phyloP scores from a whole-genome alignment of 1,140 invertebrate genomes.

The Hypothenemus hampei region DNA sequence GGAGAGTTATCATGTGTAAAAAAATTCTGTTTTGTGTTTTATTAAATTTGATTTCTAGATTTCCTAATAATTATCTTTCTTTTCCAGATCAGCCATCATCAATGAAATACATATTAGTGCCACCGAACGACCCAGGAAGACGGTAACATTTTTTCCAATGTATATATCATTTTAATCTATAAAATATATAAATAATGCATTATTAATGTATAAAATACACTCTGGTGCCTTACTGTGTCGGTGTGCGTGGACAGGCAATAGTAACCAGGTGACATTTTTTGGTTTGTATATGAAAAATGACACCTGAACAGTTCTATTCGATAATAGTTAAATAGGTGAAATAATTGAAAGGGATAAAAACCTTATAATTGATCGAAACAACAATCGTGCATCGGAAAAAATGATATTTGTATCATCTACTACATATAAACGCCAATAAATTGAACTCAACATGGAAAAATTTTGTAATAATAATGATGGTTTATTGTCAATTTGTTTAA shows the following conservation, averaged over 20 bases:
- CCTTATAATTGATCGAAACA: too few species aligned
- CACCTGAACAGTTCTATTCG: too few species aligned
- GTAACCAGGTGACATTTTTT: slow-evolving; percentile 24
- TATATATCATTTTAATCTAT: slow-evolving; percentile 32
- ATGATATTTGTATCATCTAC: slow-evolving; percentile 41
- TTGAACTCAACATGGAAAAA: slow-evolving; percentile 30
- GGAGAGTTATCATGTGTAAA: too few species aligned
- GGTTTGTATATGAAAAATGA: slow-evolving; percentile 25
- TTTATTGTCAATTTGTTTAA: slow-evolving; percentile 46
- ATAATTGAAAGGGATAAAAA: too few species aligned
- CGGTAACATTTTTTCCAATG: slow-evolving; percentile 45
- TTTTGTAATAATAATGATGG: slow-evolving; percentile 39
- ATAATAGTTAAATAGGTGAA: too few species aligned
- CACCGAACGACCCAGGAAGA: slow-evolving; percentile 29
- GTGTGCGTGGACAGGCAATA: slow-evolving; percentile 32
- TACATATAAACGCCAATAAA: slow-evolving; percentile 35
- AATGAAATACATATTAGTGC: slow-evolving; percentile 40
- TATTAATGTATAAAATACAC: slow-evolving; percentile 25
- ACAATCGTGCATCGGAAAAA: slow-evolving; percentile 41
- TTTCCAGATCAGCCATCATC: slow-evolving; percentile 28
- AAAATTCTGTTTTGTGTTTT: too few species aligned
- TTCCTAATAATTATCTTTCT: slow-evolving; percentile 14
- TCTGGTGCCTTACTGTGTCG: slow-evolving; percentile 23
- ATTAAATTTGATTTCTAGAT: too few species aligned
- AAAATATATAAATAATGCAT: slow-evolving; percentile 25